phyloP scores from a whole-genome alignment of 2,888 invertebrate genomes.

The Chironomus riparius region DNA sequence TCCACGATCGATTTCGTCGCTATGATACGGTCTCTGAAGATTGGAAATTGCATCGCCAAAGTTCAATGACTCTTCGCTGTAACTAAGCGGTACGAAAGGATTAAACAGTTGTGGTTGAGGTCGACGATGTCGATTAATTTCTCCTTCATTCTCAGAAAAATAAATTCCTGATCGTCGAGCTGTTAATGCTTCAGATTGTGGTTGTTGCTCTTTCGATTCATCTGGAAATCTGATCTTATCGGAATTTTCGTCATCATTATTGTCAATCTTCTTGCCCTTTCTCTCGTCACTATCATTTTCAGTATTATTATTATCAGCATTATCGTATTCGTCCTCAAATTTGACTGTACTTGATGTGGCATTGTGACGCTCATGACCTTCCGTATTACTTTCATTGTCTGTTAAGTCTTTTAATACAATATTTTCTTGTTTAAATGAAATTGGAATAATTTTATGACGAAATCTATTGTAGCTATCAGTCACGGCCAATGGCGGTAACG shows the following conservation, averaged over 20 bases:
- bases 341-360: background rate
- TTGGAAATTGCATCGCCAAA: slow-evolving; percentile 34
- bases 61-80: slow-evolving; percentile 40
- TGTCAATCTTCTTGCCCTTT: background rate
- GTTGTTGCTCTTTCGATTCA: background rate
- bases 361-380: background rate
- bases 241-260: background rate
- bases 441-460: slow-evolving; percentile 18
- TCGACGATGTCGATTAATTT: background rate
- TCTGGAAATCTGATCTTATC: slow-evolving; percentile 14
- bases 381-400: slow-evolving; percentile 1
- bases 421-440: background rate
- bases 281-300: slow-evolving; percentile 1
- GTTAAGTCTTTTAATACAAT: background rate
- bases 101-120: slow-evolving; percentile 31
- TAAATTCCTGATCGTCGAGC: slow-evolving; percentile 41
- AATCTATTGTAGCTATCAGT: background rate
- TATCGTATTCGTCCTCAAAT: too few relatives aligned
- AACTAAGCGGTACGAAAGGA: slow-evolving; percentile 41
- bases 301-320: background rate
- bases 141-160: slow-evolving; percentile 35
- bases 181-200: slow-evolving; percentile 33
- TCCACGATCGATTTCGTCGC: slow-evolving; percentile 32
- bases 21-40: slow-evolving; percentile 35
- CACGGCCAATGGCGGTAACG: background rate